Percentiles rank a stretch among this genome's conserved stretches.
These are phyloP conservation scores for Acronicta aceris DNA, from an alignment of 2,888 invertebrate genomes.

Conservation along the genomic window DNA sequence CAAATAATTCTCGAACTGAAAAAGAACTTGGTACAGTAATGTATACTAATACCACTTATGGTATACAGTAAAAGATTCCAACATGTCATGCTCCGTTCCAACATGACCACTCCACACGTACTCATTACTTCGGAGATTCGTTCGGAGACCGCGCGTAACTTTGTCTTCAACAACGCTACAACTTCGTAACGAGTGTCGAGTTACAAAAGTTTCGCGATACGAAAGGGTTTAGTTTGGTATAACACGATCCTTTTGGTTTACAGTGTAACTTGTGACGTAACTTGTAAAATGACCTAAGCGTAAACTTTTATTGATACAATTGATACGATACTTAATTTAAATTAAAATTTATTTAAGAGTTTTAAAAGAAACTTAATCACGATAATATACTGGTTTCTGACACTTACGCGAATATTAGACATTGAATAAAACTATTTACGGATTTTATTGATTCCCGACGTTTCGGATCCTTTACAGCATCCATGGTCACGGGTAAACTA, in stretches of 20 bases:
- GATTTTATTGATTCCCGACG: no score
- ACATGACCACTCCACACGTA: conserved; percentile 27
- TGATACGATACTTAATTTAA: no score
- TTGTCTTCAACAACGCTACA: conserved; percentile 21
- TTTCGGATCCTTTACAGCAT: no score
- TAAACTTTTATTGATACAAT: no score
- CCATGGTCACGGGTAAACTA: no score
- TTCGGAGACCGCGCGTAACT: conserved; percentile 25
- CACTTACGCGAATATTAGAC: no score
- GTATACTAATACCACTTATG: conserved; percentile 15
- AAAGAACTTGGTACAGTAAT: conserved; percentile 19
- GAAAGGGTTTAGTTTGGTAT: conserved; percentile 31
- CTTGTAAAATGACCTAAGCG: background rate
- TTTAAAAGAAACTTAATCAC: no score
- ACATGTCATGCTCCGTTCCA: background rate
- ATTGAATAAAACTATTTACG: no score
- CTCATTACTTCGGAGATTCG: conserved; percentile 21
- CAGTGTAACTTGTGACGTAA: conserved; percentile 7
- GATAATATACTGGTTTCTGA: no score
- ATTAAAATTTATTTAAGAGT: no score
- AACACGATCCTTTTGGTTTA: conserved; percentile 20
- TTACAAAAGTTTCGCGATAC: conserved; percentile 32
- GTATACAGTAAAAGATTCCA: conserved; percentile 33
- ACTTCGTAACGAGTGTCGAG: conserved; percentile 44
- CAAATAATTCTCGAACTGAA: conserved; percentile 8